Evolutionary conservation across 2,888 invertebrate genomes (phyloP), one percentile per base, ranked within the genome.

Genomic region (Diaperis boleti): DNA sequence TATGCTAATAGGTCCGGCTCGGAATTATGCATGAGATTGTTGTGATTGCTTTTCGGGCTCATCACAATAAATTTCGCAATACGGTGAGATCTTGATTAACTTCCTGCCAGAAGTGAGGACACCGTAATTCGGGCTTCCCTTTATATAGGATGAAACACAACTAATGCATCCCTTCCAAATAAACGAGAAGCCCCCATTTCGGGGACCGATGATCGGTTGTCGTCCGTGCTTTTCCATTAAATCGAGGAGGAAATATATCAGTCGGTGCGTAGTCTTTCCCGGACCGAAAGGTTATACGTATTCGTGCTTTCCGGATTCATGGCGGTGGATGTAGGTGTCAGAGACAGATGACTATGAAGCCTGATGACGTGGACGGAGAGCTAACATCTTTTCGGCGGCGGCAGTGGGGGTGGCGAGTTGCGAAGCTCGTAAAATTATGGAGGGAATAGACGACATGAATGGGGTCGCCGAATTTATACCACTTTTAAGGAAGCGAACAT

Each of bases 261-360:
- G 15, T 26, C 26, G 26, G 2, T 10, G 33, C 44, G 22, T 22
- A 41, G 35, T 31, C 44, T 57, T 50, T 26, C 57, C 41, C 41
- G 63, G 45, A 10, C 65, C n/a, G 50, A 63, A 62, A 65, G 69
- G 65, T 67, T 65, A 66, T 67, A 68, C 69, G 71, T 62, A 71
- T 70, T 69, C 68, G 62, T 68, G 61, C 64, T 45, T 64, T 37
- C 52, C 60, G 67, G 69, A 71, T 72, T 71, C 70, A 70, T 68
- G 67, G 66, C 69, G 73, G 71, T 64, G 67, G 71, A 63, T 68
- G 69, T 65, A 70, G 69, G 69, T 73, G 73, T 72, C 73, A 72
- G 72, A 72, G 73, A 73, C 71, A 67, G 68, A 73, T 73, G 71
- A 68, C 71, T 71, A 66, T 67, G 69, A 69, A 69, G 69, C 68